Percentiles rank a stretch among this genome's conserved stretches.
Evolutionary conservation across 2,888 invertebrate genomes (phyloP).

Genomic region (Deilephila porcellus): DNA sequence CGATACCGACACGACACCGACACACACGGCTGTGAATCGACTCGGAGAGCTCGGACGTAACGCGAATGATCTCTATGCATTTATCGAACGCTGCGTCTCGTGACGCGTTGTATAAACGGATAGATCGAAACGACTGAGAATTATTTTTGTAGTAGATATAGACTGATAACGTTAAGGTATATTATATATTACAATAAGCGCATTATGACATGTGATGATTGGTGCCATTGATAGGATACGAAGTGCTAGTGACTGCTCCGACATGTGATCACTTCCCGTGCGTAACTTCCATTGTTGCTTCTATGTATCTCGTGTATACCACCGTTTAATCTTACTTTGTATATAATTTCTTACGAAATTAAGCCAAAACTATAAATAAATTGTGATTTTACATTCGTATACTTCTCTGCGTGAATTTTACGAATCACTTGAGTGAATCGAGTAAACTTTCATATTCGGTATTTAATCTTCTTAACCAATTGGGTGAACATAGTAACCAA

Average conservation of each 20-base stretch:
- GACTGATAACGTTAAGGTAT: constrained; percentile 81
- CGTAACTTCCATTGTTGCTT: constrained; percentile 81
- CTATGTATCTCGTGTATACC: constrained; percentile 25
- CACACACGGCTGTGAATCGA: constrained; percentile 42
- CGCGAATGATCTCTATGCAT: constrained; percentile 76
- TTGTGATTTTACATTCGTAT: constrained; percentile 21
- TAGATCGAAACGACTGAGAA: constrained; percentile 83
- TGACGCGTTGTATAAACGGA: constrained; percentile 71
- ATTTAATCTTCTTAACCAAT: not conserved
- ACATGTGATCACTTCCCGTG: constrained; percentile 61
- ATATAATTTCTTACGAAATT: constrained; percentile 15
- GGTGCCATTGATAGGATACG: constrained; percentile 84
- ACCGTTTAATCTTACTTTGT: constrained; percentile 25
- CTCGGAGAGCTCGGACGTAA: constrained; percentile 39
- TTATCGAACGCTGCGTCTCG: constrained; percentile 59
- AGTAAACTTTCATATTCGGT: constrained; percentile 12
- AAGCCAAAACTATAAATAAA: constrained; percentile 20
- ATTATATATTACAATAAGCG: constrained; percentile 67
- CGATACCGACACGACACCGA: not conserved
- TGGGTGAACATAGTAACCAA: not conserved
- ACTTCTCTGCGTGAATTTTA: constrained; percentile 8
- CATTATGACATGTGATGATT: constrained; percentile 84
- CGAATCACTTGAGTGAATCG: not conserved
- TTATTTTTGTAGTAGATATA: constrained; percentile 84
- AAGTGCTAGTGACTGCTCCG: constrained; percentile 57